phyloP scores from a whole-genome alignment of 2,888 invertebrate genomes.

The Tetranychus truncatus region DNA sequence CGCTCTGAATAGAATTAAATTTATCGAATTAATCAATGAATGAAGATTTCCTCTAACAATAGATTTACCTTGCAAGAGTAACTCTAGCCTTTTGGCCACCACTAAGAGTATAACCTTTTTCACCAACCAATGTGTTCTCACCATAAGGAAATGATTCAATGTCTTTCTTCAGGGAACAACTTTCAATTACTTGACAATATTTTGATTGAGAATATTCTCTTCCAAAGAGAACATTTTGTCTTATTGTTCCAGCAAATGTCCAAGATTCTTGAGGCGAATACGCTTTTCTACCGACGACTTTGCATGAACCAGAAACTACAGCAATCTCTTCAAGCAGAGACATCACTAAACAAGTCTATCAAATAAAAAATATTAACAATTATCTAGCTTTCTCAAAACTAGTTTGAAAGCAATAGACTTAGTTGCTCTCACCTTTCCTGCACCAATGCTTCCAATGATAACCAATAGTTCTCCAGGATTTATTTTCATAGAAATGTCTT shows the following conservation, averaged over 20 bases:
- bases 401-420: too few species aligned
- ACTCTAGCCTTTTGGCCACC: constrained; percentile 42
- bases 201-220: not conserved
- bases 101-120: constrained; percentile 40
- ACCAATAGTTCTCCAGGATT: not conserved
- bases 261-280: constrained; percentile 14
- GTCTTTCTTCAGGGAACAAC: constrained; percentile 34
- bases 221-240: constrained; percentile 7
- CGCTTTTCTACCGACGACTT: not conserved
- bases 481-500: not conserved
- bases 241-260: constrained; percentile 7
- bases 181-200: not conserved
- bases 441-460: not conserved
- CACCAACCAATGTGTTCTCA: constrained; percentile 39
- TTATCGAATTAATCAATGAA: not conserved
- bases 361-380: not conserved
- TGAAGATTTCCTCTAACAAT: too few species aligned
- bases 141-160: constrained; percentile 35
- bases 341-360: not conserved
- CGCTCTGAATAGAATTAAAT: not conserved
- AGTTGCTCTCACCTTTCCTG: constrained; percentile 33
- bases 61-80: constrained; percentile 35
- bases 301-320: not conserved
- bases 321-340: not conserved
- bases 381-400: too few species aligned